A percentile compares a stretch with the other conserved stretches of the same genome.
Conservation (phyloP, 2,797 vertebrate genomes). For the Glyptemys insculpta region DNA sequence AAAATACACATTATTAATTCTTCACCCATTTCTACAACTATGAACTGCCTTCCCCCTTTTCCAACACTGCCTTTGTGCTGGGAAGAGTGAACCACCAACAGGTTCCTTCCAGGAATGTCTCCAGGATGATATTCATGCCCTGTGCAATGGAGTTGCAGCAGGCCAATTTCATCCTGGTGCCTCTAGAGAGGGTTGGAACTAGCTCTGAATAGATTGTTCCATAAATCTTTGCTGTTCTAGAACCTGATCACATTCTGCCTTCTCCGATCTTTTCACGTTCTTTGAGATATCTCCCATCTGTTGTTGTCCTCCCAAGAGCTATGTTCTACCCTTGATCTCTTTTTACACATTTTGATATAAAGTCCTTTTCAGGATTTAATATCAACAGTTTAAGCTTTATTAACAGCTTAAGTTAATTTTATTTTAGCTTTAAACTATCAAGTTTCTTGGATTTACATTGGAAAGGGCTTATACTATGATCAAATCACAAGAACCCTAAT, state of each 20-base stretch:
- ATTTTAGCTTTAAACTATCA: slow-evolving; percentile 32
- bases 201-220: background rate
- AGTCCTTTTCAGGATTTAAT: background rate
- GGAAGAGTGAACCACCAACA: background rate
- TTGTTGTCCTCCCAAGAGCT: rapidly evolving
- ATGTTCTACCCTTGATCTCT: background rate
- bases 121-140: background rate
- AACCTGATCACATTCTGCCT: rapidly evolving
- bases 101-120: background rate
- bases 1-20: background rate
- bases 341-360: slow-evolving; percentile 33
- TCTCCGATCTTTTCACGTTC: background rate
- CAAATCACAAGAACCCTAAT: slow-evolving; percentile 39
- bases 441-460: slow-evolving; percentile 5
- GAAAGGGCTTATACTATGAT: background rate
- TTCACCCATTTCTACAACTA: background rate
- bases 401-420: background rate
- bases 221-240: background rate
- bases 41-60: background rate
- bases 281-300: background rate
- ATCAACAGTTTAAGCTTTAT: no score
- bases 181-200: background rate
- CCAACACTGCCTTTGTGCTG: background rate
- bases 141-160: background rate
- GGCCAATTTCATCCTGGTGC: background rate